A percentile compares a stretch with the other conserved stretches of the same genome.
Conservation (phyloP, 2,888 invertebrate species). For the Villa cingulata region DNA sequence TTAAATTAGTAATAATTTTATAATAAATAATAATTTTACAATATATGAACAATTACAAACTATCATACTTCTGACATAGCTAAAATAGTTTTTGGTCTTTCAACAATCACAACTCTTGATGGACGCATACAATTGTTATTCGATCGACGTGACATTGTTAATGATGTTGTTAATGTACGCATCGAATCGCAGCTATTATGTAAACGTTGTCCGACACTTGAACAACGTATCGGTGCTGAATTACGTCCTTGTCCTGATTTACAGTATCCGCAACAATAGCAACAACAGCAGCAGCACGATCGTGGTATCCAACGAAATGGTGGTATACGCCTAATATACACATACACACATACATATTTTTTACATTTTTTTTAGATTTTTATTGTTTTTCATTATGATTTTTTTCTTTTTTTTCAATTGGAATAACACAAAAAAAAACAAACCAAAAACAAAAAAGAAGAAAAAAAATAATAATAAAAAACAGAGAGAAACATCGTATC, state of each 20-base stretch:
- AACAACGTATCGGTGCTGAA: slow-evolving; percentile 25
- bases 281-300: slow-evolving; percentile 36
- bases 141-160: slow-evolving; percentile 32
- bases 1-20: not conserved
- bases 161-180: slow-evolving; percentile 34
- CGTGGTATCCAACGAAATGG: slow-evolving; percentile 51
- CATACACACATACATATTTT: no score
- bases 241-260: slow-evolving; percentile 28
- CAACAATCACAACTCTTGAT: slow-evolving; percentile 29
- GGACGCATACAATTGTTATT: slow-evolving; percentile 27
- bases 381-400: no score
- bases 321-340: slow-evolving; percentile 39
- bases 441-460: no score
- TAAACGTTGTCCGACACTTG: slow-evolving; percentile 31
- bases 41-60: slow-evolving; percentile 9
- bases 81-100: slow-evolving; percentile 26
- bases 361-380: no score
- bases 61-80: slow-evolving; percentile 36
- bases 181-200: slow-evolving; percentile 36
- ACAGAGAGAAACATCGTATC: no score
- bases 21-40: not conserved
- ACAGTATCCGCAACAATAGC: slow-evolving; percentile 37
- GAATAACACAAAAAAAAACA: no score
- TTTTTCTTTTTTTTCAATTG: no score
- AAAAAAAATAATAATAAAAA: not conserved